Evolutionary conservation across 2,888 invertebrate genomes (phyloP), one percentile per base, ranked within the genome.

Genomic region (Leucophora obtusa): DNA sequence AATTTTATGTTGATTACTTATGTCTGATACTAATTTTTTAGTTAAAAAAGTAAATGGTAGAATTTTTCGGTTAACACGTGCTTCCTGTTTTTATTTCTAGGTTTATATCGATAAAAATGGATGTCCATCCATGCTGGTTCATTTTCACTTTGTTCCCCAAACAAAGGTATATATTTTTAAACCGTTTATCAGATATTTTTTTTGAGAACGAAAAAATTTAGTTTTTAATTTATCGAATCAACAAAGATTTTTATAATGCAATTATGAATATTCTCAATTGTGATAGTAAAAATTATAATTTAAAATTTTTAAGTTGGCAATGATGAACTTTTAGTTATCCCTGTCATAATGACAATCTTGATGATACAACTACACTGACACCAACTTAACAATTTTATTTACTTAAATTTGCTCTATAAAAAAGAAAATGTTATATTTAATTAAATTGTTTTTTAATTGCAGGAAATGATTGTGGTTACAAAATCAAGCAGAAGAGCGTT

Each of bases 241-340:
- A n/a, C n/a, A n/a, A n/a, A n/a, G n/a, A n/a, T n/a, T n/a, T n/a
- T n/a, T n/a, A n/a, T n/a, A n/a, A n/a, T n/a, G n/a, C n/a, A n/a
- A n/a, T n/a, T n/a, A n/a, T n/a, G n/a, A n/a, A n/a, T n/a, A n/a
- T n/a, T n/a, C n/a, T n/a, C n/a, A n/a, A n/a, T n/a, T n/a, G n/a
- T n/a, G n/a, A n/a, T n/a, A n/a, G n/a, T n/a, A n/a, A n/a, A n/a
- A n/a, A n/a, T n/a, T n/a, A n/a, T n/a, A n/a, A n/a, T n/a, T n/a
- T n/a, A n/a, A n/a, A n/a, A n/a, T 21, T 11, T 66, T 60, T 58
- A 47, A 56, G n/a, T 78, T 50, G 62, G 17, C 56, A 68, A 79
- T 85, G 85, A 85, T 84, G 84, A 84, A 47, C 56, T 58, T 56
- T 75, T 79, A 85, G 86, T 86, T 86, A 86, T 86, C 86, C 86